Evolutionary conservation across 2,113 vertebrate species (phyloP), one percentile per base, ranked within the genome.

Genomic region (Salvator merianae): DNA sequence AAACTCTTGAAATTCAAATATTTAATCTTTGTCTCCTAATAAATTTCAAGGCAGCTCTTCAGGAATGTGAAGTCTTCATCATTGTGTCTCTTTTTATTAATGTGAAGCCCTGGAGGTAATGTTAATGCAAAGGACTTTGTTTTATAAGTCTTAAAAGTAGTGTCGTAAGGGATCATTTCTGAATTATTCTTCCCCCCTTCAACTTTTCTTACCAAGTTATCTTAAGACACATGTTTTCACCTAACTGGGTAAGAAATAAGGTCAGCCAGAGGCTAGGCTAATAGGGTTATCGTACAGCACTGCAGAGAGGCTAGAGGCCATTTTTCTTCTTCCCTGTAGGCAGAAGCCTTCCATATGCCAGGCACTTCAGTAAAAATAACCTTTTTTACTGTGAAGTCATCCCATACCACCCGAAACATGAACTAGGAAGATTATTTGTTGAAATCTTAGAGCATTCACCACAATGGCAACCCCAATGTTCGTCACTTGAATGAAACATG

Each of bases 1-100:
- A 86, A 70, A 50, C 70, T 83, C 89, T 87, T 77, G 30, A 83
- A 91, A 88, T 87, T 86, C 83, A 88, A 89, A 78, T 85, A 90
- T 84, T 83, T 78, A 62, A 75, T 88, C 89, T 84, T 69, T 86
- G 65, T 75, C 78, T 86, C 88, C 88, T 84, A 89, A 86, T 59
- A 90, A 87, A 90, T 74, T 86, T 77, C 79, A 85, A 53, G 82
- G 28, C 87, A 90, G 86, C 63, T 70, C 87, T 82, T 78, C 83
- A 87, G 83, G 69, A 91, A 89, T 28, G 59, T 36, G 24, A 12
- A 10, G 50, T 59, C 62, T 81, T 86, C 83, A 71, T 86, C 65
- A 32, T 82, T 80, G 59, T 71, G 82, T 80, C 80, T 90, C 43
- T 59, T 83, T 65, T n/a, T 36, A 69, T 63, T 88, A 82, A 68